These are phyloP conservation scores for Taurulus bubalis DNA, from an alignment of 2,113 vertebrate genomes.

Conservation along the genomic window DNA sequence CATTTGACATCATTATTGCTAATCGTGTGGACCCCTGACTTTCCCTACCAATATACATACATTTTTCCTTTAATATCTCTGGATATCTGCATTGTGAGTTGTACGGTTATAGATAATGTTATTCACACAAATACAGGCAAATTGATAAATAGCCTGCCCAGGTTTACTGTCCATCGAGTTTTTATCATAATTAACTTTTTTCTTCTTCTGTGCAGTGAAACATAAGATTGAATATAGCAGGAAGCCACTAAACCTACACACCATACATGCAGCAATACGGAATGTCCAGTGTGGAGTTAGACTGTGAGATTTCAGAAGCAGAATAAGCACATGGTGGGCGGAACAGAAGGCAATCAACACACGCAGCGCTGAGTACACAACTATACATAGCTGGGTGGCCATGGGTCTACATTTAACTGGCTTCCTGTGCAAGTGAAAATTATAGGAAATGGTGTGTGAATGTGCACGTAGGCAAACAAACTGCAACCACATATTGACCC, in stretches of 20 bases:
- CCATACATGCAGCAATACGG: neutral
- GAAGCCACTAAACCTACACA: neutral
- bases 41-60: conserved; percentile 8
- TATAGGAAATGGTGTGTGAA: conserved; percentile 54
- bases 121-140: neutral
- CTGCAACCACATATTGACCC: conserved; percentile 24
- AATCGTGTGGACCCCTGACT: neutral
- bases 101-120: neutral
- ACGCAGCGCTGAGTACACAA: conserved; percentile 31
- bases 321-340: conserved; percentile 33
- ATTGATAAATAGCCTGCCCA: neutral
- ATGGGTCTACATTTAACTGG: conserved; percentile 44
- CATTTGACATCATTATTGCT: conserved; percentile 44
- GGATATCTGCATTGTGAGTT: conserved; percentile 10
- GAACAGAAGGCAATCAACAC: conserved; percentile 26
- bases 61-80: conserved; percentile 13
- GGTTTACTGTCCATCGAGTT: neutral
- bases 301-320: conserved; percentile 25
- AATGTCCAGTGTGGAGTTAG: neutral
- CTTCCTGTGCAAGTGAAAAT: conserved; percentile 59
- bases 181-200: neutral
- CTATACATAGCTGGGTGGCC: conserved; percentile 41
- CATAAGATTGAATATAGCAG: neutral
- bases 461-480: conserved; percentile 57
- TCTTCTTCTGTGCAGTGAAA: neutral